These are phyloP conservation scores for Littorina saxatilis DNA, from an alignment of 1,140 invertebrate species.

Conservation along the genomic window DNA sequence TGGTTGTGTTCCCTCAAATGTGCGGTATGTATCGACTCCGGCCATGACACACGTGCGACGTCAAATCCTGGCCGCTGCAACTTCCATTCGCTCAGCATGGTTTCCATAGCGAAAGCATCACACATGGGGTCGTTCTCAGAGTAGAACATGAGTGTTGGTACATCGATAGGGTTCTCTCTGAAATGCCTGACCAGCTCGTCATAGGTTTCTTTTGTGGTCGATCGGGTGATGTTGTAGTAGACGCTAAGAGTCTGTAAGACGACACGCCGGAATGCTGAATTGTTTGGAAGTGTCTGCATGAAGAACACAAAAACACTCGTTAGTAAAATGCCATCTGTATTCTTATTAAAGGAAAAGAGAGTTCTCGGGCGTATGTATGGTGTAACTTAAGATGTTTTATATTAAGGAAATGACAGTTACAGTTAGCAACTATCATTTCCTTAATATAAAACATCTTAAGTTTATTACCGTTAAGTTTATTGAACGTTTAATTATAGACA, in stretches of 20 bases:
- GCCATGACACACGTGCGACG: constrained; percentile 42
- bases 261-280: constrained; percentile 23
- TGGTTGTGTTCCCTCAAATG: constrained; percentile 50
- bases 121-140: constrained; percentile 56
- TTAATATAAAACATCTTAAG: too few species aligned
- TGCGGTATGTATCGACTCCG: constrained; percentile 53
- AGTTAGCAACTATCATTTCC: too few species aligned
- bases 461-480: too few species aligned
- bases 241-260: constrained; percentile 35
- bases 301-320: neutral
- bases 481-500: too few species aligned
- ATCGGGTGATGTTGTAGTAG: constrained; percentile 47
- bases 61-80: constrained; percentile 34
- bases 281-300: constrained; percentile 39
- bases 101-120: constrained; percentile 35
- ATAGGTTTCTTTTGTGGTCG: constrained; percentile 45
- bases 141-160: constrained; percentile 51
- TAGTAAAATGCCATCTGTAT: too few species aligned
- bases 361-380: too few species aligned
- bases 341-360: too few species aligned
- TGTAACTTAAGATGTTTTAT: too few species aligned
- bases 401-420: too few species aligned
- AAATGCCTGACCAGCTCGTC: constrained; percentile 47
- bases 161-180: constrained; percentile 40
- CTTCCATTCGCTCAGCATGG: constrained; percentile 43